phyloP scores from a whole-genome alignment of 2,888 invertebrate genomes.

The Crioceris asparagi region DNA sequence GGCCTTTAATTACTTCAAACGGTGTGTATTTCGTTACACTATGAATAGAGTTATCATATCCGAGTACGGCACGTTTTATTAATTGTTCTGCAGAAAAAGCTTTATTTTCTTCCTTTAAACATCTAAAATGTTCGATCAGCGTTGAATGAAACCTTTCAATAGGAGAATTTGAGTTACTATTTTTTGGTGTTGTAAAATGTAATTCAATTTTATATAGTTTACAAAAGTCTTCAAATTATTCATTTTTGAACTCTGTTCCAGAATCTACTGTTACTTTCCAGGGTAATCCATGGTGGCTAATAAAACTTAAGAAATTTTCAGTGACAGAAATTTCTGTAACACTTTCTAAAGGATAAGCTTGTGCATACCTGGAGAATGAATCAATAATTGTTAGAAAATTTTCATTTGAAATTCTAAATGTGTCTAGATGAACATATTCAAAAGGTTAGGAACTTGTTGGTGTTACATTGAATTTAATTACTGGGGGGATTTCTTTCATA shows the following conservation, averaged over 20 bases:
- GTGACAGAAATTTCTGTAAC: too few relatives aligned
- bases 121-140: too few relatives aligned
- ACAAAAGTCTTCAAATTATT: slow-evolving; percentile 6
- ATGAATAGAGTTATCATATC: too few relatives aligned
- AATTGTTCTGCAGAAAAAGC: too few relatives aligned
- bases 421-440: not conserved
- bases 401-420: not conserved
- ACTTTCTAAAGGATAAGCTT: slow-evolving; percentile 11
- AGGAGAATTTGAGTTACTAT: slow-evolving; percentile 3
- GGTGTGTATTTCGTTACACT: too few relatives aligned
- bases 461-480: slow-evolving; percentile 11
- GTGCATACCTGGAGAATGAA: slow-evolving; percentile 7
- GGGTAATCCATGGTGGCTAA: slow-evolving; percentile 12
- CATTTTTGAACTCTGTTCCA: slow-evolving; percentile 12
- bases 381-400: slow-evolving; percentile 11
- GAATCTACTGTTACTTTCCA: slow-evolving; percentile 11
- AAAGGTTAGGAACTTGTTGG: slow-evolving; percentile 12
- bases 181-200: not conserved
- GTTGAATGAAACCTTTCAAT: slow-evolving; percentile 3
- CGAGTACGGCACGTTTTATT: too few relatives aligned
- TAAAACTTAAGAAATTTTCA: too few relatives aligned
- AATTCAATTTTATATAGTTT: slow-evolving; percentile 3
- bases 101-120: too few relatives aligned
- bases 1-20: too few relatives aligned
- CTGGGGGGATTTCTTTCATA: slow-evolving; percentile 15